Conservation (phyloP, 2,888 invertebrate genomes). For the Labia minor region DNA sequence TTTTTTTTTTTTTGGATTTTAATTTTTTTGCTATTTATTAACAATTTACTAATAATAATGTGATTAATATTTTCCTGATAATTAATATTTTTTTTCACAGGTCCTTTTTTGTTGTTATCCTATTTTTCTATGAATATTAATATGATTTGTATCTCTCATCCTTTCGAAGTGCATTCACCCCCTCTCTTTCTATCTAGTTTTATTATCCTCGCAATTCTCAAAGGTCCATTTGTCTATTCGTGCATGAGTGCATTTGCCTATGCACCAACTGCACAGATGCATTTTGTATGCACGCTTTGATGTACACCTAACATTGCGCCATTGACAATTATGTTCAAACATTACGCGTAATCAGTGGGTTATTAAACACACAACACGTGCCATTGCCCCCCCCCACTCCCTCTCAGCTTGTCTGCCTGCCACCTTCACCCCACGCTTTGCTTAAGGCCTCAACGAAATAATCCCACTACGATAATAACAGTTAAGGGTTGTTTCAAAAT, state of each 20-base stretch:
- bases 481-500: not conserved
- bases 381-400: not conserved
- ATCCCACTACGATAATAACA: not conserved
- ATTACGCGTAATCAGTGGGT: slow-evolving; percentile 4
- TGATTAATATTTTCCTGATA: no score
- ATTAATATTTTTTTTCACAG: no score
- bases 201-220: not conserved
- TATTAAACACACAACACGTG: not conserved
- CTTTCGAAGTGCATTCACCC: no score
- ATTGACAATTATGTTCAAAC: slow-evolving; percentile 13
- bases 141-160: no score
- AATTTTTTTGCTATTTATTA: no score
- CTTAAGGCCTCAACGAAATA: not conserved
- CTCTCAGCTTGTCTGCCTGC: not conserved
- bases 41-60: no score
- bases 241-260: slow-evolving; percentile 2
- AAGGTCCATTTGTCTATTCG: not conserved
- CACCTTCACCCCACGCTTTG: no score
- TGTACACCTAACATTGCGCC: not conserved
- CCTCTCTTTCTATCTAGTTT: no score
- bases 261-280: not conserved
- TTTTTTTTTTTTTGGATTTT: no score
- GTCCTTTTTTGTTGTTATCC: no score
- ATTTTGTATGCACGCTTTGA: slow-evolving; percentile 13
- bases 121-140: no score